Evolutionary conservation across 2,888 invertebrate species (phyloP).

Genomic region (Hirtodrosophila cameraria): DNA sequence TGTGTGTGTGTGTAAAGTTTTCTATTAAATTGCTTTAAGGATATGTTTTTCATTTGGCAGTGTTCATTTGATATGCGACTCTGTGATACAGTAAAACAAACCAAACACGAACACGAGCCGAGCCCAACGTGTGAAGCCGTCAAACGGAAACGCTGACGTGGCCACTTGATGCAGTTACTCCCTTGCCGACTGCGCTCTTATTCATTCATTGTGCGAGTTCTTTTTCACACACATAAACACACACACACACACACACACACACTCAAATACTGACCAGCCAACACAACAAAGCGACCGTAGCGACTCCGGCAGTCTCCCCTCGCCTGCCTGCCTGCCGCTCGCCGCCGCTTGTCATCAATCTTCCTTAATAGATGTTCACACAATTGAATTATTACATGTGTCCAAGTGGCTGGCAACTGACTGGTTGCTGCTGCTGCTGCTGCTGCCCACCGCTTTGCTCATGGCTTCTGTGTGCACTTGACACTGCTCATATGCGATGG

Average conservation of each 20-base stretch:
- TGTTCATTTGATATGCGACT: conserved; percentile 61
- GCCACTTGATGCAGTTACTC: conserved; percentile 44
- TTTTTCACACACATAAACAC: conserved; percentile 21
- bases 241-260: conserved; percentile 3
- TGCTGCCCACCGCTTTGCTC: conserved; percentile 22
- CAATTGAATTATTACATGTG: conserved; percentile 82
- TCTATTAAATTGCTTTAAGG: not conserved
- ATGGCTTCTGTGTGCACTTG: conserved; percentile 38
- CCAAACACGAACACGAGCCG: conserved; percentile 17
- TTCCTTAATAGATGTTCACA: conserved; percentile 81
- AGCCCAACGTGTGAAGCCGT: conserved; percentile 32
- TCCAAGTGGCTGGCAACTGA: conserved; percentile 75
- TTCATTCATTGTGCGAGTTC: conserved; percentile 55
- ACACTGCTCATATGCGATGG: conserved; percentile 57
- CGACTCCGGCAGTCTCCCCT: conserved; percentile 17
- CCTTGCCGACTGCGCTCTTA: conserved; percentile 31
- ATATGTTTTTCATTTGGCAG: conserved; percentile 52
- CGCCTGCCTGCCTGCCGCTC: too few relatives aligned
- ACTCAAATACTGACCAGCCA: conserved; percentile 11
- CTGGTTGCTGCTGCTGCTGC: conserved; percentile 46
- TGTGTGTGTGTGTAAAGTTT: conserved; percentile 20
- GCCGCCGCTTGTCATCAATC: conserved; percentile 79
- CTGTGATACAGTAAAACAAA: conserved; percentile 31
- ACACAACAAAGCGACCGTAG: conserved; percentile 17
- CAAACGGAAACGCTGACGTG: conserved; percentile 40